Evolutionary conservation across 2,113 vertebrate genomes (phyloP), one percentile per base, ranked within the genome.

Genomic region (Ia io): DNA sequence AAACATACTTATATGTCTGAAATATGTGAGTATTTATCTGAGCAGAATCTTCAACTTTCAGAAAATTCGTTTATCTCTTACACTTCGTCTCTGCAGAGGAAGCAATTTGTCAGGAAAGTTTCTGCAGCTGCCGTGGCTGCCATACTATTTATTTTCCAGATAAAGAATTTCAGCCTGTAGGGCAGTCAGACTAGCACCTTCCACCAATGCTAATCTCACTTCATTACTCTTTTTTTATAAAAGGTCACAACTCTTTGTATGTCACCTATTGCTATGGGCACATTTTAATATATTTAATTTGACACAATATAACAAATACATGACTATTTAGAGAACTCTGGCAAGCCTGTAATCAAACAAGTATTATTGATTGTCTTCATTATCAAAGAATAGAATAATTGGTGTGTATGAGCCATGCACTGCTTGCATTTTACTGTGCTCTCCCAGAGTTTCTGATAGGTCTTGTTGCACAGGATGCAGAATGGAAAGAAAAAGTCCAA

Each of bases 191-290:
- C 71, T 59, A 87, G 59, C 84, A 87, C 85, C 79, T 96, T 96
- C 70, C 30, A 84, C 63, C 74, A 87, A 95, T 90, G 93, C 76
- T 96, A 96, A 91, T 96, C 87, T 95, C 79, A 89, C 51, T 90
- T 96, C 88, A 90, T 96, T 97, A 97, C 92, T 56, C 71, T 88
- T 95, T 94, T 92, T 91, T 47, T 30, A 59, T 78, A 85, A 94
- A 97, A 97, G 95, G 94, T 97, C 90, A 88, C 91, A 79, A 80
- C 65, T 91, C 83, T 88, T 87, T 95, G 85, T 93, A 91, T 95
- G 84, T 82, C 40, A 90, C 42, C 93, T 2, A 71, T 83, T 83
- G 77, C 82, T 76, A 17, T 49, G 20, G 82, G 77, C 73, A 94
- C n/a, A 88, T 74, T 90, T 93, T 93, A 40, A 88, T 88, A 53